phyloP scores from a whole-genome alignment of 2,888 invertebrate genomes.

The Cyaniris semiargus region DNA sequence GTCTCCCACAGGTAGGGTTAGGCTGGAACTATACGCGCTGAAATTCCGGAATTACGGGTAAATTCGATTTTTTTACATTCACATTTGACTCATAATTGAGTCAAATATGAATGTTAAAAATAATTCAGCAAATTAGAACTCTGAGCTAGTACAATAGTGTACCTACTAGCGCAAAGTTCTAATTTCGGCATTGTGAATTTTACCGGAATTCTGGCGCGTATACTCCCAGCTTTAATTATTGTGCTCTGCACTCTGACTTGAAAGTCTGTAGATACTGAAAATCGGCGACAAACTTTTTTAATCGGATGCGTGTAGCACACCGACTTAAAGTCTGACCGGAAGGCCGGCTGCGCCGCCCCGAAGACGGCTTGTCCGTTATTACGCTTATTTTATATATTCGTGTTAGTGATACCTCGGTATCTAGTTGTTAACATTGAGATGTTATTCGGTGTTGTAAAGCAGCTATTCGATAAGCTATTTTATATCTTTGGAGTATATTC shows the following conservation, averaged over 20 bases:
- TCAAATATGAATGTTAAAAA: not conserved
- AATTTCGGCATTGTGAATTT: not conserved
- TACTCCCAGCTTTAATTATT: not conserved
- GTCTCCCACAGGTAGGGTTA: not conserved
- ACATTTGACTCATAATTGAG: not conserved
- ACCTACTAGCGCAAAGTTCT: not conserved
- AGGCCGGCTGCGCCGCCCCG: conserved; percentile 60
- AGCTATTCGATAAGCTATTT: conserved; percentile 29
- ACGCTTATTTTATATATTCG: conserved; percentile 79
- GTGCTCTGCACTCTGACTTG: not conserved
- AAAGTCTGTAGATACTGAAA: not conserved
- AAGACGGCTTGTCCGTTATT: conserved; percentile 73
- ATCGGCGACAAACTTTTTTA: not conserved
- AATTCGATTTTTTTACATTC: not conserved
- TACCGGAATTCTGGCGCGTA: not conserved
- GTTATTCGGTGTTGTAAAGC: conserved; percentile 25
- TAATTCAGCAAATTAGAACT: too few species aligned
- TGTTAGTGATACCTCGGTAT: conserved; percentile 65
- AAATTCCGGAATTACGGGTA: not conserved
- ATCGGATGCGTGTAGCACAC: conserved; percentile 15
- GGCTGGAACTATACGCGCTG: not conserved
- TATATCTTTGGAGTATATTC: conserved; percentile 44
- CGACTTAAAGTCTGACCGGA: conserved; percentile 73
- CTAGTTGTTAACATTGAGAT: conserved; percentile 54
- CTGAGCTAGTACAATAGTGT: too few species aligned